Conservation (phyloP, 2,888 invertebrate genomes). For the Eurytoma adleriae region DNA sequence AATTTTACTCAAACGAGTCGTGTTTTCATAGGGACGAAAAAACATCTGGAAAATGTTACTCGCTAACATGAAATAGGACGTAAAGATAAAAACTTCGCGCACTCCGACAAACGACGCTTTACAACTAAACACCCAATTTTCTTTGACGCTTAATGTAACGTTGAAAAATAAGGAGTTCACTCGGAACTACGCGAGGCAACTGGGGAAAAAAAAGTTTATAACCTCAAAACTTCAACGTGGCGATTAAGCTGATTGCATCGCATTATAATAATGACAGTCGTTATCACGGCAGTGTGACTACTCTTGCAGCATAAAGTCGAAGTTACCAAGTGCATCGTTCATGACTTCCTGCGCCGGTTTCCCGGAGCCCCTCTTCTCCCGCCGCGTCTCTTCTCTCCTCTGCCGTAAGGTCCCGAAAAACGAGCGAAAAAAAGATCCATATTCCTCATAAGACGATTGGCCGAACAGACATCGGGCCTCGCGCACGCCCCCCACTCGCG, state of each 20-base stretch:
- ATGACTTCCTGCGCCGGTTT: slow-evolving; percentile 36
- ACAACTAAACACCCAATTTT: slow-evolving; percentile 46
- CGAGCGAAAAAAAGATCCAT: slow-evolving; percentile 28
- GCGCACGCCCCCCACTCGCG: slow-evolving; percentile 6
- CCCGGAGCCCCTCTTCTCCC: slow-evolving; percentile 7
- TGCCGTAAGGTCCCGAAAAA: slow-evolving; percentile 20
- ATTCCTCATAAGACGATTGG: slow-evolving; percentile 51
- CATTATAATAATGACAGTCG: slow-evolving; percentile 55
- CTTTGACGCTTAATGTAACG: slow-evolving; percentile 8
- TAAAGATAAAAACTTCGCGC: slow-evolving; percentile 17
- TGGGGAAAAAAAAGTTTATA: slow-evolving; percentile 31
- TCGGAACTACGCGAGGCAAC: neutral
- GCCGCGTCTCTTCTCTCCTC: neutral
- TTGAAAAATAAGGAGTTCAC: slow-evolving; percentile 33
- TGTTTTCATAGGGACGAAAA: neutral
- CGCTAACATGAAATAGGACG: slow-evolving; percentile 1
- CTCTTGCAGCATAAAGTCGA: neutral
- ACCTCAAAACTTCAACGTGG: slow-evolving; percentile 41
- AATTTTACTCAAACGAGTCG: no score
- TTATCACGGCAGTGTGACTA: slow-evolving; percentile 48
- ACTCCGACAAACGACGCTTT: slow-evolving; percentile 34
- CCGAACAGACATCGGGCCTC: slow-evolving; percentile 41
- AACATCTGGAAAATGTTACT: neutral
- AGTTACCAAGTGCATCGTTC: slow-evolving; percentile 28
- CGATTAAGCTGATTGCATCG: slow-evolving; percentile 50